A percentile compares a stretch with the other conserved stretches of the same genome.
Evolutionary conservation across 1,140 invertebrate genomes (phyloP).

Genomic region (Achatina immaculata): DNA sequence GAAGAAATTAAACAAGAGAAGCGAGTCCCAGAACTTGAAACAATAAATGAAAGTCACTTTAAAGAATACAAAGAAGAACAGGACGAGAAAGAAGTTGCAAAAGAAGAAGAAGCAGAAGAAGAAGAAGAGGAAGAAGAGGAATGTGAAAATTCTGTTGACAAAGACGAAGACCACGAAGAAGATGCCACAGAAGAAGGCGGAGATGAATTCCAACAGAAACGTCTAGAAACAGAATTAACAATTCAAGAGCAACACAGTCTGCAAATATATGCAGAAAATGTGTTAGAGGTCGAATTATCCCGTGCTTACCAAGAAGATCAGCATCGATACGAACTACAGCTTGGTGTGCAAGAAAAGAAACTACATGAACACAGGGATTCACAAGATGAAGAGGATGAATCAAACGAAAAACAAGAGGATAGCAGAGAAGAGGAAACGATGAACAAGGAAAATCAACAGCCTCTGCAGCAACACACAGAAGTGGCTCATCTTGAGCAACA

Average conservation of each 20-base stretch:
- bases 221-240: neutral
- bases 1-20: slow-evolving; percentile 15
- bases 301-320: too few relatives aligned
- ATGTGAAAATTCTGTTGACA: neutral
- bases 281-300: too few relatives aligned
- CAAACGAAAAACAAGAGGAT: neutral
- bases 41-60: neutral
- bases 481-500: too few relatives aligned
- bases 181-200: neutral
- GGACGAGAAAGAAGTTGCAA: slow-evolving; percentile 4
- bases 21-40: slow-evolving; percentile 11
- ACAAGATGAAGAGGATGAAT: neutral
- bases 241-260: too few relatives aligned
- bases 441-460: neutral
- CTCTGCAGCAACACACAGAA: neutral
- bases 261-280: too few relatives aligned
- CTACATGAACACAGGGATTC: neutral
- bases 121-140: slow-evolving; percentile 13
- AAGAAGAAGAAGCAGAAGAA: slow-evolving; percentile 6
- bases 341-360: neutral
- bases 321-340: neutral
- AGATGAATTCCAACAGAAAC: neutral
- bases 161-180: slow-evolving; percentile 16
- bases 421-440: neutral
- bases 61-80: slow-evolving; percentile 18